Base-by-base conservation (phyloP, 1,140 invertebrate species). In the Drosophila bocki region DNA sequence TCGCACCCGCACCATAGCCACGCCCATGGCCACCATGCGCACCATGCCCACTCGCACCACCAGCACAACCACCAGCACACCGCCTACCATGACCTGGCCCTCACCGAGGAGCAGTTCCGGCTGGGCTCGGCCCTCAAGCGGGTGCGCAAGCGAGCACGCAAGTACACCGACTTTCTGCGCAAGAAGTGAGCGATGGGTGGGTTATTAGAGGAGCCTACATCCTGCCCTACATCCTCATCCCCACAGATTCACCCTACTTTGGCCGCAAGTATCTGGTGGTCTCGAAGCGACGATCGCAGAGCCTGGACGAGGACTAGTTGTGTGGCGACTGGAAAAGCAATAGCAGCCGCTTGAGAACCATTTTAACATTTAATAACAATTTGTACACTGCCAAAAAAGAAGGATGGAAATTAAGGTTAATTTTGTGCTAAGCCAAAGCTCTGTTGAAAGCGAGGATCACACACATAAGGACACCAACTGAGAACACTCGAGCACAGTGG, bases 91-190 rank as follows among this genome's bases (percentile, higher is more conserved):
- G 44, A 42, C 26, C 65, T 74, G 48, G 63, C 68, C 50, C 68
- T 78, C 17, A 48, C 68, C 69, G 80, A 84, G 37, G 84, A 88
- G 59, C 84, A 88, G 26, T 92, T 91, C 68, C 91, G 91, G 51
- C 60, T 92, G 60, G 85, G 86, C 33, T 91, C 78, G 63, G 91
- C 91, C 33, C 60, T 92, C 22, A 92, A 92, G 69, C 78, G 80
- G 56, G 91, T 92, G 62, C 91, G 91, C 86, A 92, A 91, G 80
- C 84, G 91, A 51, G 91, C 91, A 82, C 90, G 91, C 67, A 92
- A 92, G 72, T 92, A 92, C 68, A 92, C 91, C 39, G 88, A 92
- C 17, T 92, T 92, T 64, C 78, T 92, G 69, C 91, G 91, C 65
- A 92, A 92, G 61, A 92, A 92, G 63, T 92, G 72, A 92, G 59